Conservation (phyloP, 2,888 invertebrate species). For the Drosophila imparisetae region DNA sequence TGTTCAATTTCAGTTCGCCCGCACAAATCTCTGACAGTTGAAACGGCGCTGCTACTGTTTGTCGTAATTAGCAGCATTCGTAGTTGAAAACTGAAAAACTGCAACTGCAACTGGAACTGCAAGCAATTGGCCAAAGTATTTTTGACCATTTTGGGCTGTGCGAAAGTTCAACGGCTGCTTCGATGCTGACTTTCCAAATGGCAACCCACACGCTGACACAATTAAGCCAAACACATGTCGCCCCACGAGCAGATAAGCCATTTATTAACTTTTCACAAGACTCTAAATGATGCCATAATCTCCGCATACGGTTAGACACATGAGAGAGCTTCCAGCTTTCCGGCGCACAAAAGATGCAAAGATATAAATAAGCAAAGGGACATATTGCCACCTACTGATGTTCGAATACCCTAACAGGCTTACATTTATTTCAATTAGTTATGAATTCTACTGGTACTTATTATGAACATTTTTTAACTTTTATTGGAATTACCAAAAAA, state of each 20-base stretch:
- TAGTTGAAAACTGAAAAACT: slow-evolving; percentile 9
- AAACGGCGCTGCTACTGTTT: slow-evolving; percentile 61
- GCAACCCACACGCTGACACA: slow-evolving; percentile 79
- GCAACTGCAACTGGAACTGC: slow-evolving; percentile 20
- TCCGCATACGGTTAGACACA: slow-evolving; percentile 81
- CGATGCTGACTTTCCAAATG: slow-evolving; percentile 67
- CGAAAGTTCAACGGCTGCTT: slow-evolving; percentile 67
- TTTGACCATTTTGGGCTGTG: slow-evolving; percentile 74
- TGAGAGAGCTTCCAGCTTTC: slow-evolving; percentile 56
- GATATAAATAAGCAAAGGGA: slow-evolving; percentile 65
- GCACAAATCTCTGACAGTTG: slow-evolving; percentile 77
- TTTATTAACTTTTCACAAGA: slow-evolving; percentile 82
- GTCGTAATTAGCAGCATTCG: slow-evolving; percentile 74
- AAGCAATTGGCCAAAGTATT: slow-evolving; percentile 60
- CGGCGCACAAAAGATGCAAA: slow-evolving; percentile 49
- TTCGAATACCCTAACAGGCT: slow-evolving; percentile 21
- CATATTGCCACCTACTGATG: slow-evolving; percentile 11
- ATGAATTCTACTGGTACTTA: neutral
- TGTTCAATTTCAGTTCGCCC: slow-evolving; percentile 43
- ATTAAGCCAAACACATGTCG: slow-evolving; percentile 82
- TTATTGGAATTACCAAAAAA: neutral
- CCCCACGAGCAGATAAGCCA: slow-evolving; percentile 74
- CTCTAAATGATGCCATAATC: slow-evolving; percentile 80
- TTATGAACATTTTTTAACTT: too few species aligned
- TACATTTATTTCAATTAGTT: neutral